Base-by-base conservation (phyloP, 2,888 invertebrate species). In the Macrosoma leucophasiata region DNA sequence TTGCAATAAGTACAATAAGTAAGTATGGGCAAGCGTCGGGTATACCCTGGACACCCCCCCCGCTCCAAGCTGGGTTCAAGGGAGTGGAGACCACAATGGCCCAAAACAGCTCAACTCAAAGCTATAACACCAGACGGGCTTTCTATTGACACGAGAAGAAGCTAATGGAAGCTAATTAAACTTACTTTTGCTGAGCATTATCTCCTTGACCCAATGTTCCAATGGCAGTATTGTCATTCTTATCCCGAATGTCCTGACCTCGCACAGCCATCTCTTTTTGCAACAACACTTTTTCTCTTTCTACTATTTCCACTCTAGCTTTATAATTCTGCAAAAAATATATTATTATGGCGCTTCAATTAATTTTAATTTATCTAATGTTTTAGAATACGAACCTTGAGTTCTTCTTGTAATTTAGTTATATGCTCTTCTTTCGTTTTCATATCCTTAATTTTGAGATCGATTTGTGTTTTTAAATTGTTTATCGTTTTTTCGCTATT, bases 191-290 rank as follows among this genome's bases (percentile, higher is more conserved):
- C 8, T 52, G 28, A 2, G 51, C 48, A 25, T 54, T 63, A 36
- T 81, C 81, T 7, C 77, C 81, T 55, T 74, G 64, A 18, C 75
- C 77, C 14, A 73, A 45, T 11, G 65, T 46, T 6, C 71, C 75
- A 45, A 68, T 59, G 5, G 72, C 60, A 25, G 62, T 72, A 48
- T 82, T 82, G 39, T 81, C 81, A 48, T 82, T 82, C 26, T 76
- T 82, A 37, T 81, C 82, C 9, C 64, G 55, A 18, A 69, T 45
- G 3, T 64, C 66, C 36, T 65, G 68, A 8, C 55, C 55, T 28
- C 62, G 68, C 1, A 53, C 43, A 1, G 62, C 39, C 12, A 71
- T 48, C 43, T 84, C 78, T 39, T 79, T 82, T 41, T 81, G 68
- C 27, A 82, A 37, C 7, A 74, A 42, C 18, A 58, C 23, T 46